Evolutionary conservation across 2,888 invertebrate genomes (phyloP), one percentile per base, ranked within the genome.

Genomic region (Lepidochrysops patricia): DNA sequence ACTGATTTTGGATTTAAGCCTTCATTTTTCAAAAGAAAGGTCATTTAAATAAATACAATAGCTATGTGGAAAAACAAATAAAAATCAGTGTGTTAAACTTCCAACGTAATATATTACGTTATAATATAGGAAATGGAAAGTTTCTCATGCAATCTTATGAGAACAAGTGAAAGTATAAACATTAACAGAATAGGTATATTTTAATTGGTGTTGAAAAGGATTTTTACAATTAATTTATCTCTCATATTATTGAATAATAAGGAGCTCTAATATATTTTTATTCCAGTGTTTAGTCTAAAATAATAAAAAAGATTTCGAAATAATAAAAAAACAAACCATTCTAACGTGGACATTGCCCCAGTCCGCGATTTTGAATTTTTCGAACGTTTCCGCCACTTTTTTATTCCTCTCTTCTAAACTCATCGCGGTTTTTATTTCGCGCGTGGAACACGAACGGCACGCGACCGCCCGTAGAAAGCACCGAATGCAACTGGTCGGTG

Each of bases 371-470:
- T 84, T 86, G 66, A 74, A 89, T 71, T 82, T 88, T 66, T 89
- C 88, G 62, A 78, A 89, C 34, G 85, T 84, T 37, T 86, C 90
- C 2, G 76, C 75, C 15, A 90, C 76, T 71, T 89, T 90, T 71
- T 83, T 79, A 60, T 87, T 86, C 63, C 90, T 80, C 67, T 72
- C 74, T 64, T 86, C 84, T 65, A 88, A 72, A 72, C 89, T 89
- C 90, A 90, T 90, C 56, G 64, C 23, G 43, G 32, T 48, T 54
- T 64, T 66, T 67, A 62, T 76, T 87, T 84, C 83, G 70, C 85
- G 84, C 79, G 73, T 73, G 72, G 70, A 68, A 70, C n/a, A 71
- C 68, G 68, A 73, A 72, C 71, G 68, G 64, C 72, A 71, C 73
- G 76, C 84, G 79, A 73, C 70, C 78, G 71, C 70, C 70, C 72